Base-by-base conservation (phyloP, 2,888 invertebrate genomes). In the Drosophila birchii region DNA sequence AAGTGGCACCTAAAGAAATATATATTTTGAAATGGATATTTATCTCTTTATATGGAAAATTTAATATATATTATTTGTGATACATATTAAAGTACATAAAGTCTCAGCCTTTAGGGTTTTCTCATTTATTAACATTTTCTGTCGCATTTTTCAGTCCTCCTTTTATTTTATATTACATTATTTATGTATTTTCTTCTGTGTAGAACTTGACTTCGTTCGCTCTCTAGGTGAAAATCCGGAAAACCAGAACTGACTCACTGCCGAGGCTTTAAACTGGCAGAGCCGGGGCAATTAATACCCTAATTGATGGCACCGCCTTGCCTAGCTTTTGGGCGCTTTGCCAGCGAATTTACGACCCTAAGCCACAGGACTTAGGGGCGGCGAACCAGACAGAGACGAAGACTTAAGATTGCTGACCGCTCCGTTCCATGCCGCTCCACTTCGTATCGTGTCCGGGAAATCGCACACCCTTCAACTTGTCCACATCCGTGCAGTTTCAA, bases 321-420 rank as follows among this genome's bases (percentile, higher is more conserved):
- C 47, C 74, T 62, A 63, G 89, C 89, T 87, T 89, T 77, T 72
- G 49, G 64, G 43, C 34, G 78, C 66, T 78, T 68, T 69, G 45
- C 58, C 53, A 16, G 51, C 56, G 71, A 66, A 89, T 80, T 83
- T 88, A 84, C 74, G 78, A 58, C 57, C 68, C 70, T 85, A 85
- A 81, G 85, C 69, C 87, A 23, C 57, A 75, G 79, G 85, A 75
- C 89, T 88, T 84, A 88, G 68, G 67, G 83, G 81, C 86, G 83
- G 83, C 75, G 51, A 44, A 39, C 36, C 69, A 69, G 66, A 70
- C 67, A 59, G 75, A 64, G 45, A 32, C 32, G 39, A 39, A 64
- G 80, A 38, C 64, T 55, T 57, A 49, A 44, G 59, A 71, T 64
- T 80, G 62, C 63, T 75, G 71, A 73, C 71, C 71, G 51, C 14